Conservation (phyloP, 2,113 vertebrate genomes). For the Prolemur simus region DNA sequence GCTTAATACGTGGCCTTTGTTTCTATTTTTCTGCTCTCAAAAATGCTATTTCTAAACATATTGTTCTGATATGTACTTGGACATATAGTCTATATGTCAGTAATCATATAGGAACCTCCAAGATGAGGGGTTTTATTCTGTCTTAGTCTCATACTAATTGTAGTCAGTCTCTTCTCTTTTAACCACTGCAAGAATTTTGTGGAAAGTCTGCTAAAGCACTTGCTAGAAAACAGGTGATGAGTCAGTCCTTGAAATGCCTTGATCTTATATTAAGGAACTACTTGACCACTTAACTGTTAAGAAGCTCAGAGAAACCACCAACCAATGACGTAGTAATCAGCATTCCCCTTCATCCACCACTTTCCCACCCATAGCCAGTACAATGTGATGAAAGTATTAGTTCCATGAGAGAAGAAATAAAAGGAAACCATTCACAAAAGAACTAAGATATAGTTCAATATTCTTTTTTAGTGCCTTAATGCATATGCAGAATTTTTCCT, state of each 20-base stretch:
- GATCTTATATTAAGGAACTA: slow-evolving; percentile 32
- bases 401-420: slow-evolving; percentile 74
- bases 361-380: slow-evolving; percentile 59
- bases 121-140: not conserved
- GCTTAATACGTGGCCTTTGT: slow-evolving; percentile 37
- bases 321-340: slow-evolving; percentile 47
- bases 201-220: slow-evolving; percentile 51
- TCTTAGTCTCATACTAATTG: slow-evolving; percentile 45
- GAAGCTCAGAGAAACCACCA: slow-evolving; percentile 59
- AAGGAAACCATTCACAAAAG: slow-evolving; percentile 76
- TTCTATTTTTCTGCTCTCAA: slow-evolving; percentile 50
- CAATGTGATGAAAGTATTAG: slow-evolving; percentile 60
- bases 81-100: not conserved
- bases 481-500: slow-evolving; percentile 66
- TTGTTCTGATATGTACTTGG: not conserved
- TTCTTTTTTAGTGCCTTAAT: slow-evolving; percentile 74
- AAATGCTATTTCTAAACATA: not conserved
- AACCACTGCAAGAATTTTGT: slow-evolving; percentile 36
- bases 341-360: not conserved
- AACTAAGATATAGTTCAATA: slow-evolving; percentile 66
- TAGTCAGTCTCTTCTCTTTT: slow-evolving; percentile 49
- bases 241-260: slow-evolving; percentile 58
- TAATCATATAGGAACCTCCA: not conserved
- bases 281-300: slow-evolving; percentile 53
- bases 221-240: slow-evolving; percentile 26